Evolutionary conservation across 2,113 vertebrate genomes (phyloP), one percentile per base, ranked within the genome.

Genomic region (Leptodactylus fuscus): DNA sequence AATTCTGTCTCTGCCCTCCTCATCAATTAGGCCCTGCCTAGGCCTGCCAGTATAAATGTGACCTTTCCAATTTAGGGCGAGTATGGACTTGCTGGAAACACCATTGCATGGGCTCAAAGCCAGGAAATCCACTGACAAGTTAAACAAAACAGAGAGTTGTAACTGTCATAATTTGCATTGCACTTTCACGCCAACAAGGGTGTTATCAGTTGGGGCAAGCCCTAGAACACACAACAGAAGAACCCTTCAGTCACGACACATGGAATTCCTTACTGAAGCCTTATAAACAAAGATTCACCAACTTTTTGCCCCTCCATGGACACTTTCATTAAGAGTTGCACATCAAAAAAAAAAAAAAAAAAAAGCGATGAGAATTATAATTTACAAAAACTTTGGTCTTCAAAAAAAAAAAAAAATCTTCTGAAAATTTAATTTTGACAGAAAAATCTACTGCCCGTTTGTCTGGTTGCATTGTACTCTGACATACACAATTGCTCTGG

Each of bases 141-240:
- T 95, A 95, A 94, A 95, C 94, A 95, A 95, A 95, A 94, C 95
- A 96, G 95, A 95, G 94, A 92, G 95, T 95, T 95, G 94, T 95
- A 95, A 95, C 95, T 95, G 94, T 95, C 95, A 96, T 95, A 95
- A 94, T 95, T 94, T 94, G 94, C 94, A 95, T 94, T 93, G 93
- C 95, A 94, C 94, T 95, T 95, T 95, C 95, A 95, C 94, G 92
- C 95, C 94, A 95, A 94, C 95, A 95, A 95, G 93, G 94, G 94
- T 94, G 94, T 96, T 96, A 96, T 96, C 95, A 95, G 94, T 92
- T 90, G 92, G 95, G 94, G 94, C 94, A 95, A 96, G 94, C 94
- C 95, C 95, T 95, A 91, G 91, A 95, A 95, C 94, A 96, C 93
- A 94, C 90, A 94, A 92, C 85, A 88, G 92, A 91, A 93, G 92